These are phyloP conservation scores for Vulpes ferrilata DNA, from an alignment of 2,113 vertebrate genomes.

Conservation along the genomic window DNA sequence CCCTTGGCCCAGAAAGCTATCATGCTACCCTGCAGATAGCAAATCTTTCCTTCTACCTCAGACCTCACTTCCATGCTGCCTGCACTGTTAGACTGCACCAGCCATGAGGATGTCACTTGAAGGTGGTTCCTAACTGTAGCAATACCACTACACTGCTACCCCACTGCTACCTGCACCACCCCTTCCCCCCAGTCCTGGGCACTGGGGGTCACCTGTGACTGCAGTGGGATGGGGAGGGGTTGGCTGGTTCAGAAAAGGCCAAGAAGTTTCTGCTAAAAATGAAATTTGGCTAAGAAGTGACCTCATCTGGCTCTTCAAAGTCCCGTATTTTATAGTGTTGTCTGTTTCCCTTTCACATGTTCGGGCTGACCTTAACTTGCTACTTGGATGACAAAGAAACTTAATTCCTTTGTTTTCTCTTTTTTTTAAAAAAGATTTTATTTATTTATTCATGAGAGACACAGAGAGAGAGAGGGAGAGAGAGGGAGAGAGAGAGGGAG, in stretches of 20 bases:
- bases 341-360: slow-evolving; percentile 13
- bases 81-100: not conserved
- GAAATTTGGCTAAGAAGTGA: not conserved
- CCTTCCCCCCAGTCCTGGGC: too few relatives aligned
- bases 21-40: not conserved
- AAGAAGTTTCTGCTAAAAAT: not conserved
- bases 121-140: not conserved
- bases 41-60: not conserved
- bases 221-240: not conserved
- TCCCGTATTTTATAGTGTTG: not conserved
- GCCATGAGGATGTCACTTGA: not conserved
- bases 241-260: not conserved
- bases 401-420: not conserved
- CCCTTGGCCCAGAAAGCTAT: not conserved
- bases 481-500: too few relatives aligned
- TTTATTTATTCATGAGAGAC: too few relatives aligned
- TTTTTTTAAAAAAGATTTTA: too few relatives aligned
- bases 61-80: not conserved
- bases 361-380: not conserved
- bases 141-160: fast-evolving
- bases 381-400: not conserved
- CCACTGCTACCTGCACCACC: not conserved
- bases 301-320: not conserved
- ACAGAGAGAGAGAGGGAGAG: too few relatives aligned
- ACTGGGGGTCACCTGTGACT: not conserved